phyloP scores from a whole-genome alignment of 2,797 vertebrate species.

The Eulemur mongoz region DNA sequence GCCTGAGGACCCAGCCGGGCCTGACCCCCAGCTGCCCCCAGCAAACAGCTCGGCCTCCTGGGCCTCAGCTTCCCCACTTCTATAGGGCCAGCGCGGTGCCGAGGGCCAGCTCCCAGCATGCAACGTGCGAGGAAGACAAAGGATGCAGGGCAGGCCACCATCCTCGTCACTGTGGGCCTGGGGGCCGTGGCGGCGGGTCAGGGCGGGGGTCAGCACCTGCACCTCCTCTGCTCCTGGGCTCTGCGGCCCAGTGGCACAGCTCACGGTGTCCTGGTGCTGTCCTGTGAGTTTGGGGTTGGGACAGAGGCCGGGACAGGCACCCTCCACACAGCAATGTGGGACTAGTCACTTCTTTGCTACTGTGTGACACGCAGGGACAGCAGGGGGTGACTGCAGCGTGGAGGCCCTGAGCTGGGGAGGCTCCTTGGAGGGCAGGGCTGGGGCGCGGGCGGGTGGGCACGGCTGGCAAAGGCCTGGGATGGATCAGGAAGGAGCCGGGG shows the following conservation, averaged over 20 bases:
- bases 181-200: neutral
- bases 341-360: neutral
- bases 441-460: no score
- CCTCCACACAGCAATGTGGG: neutral
- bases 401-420: no score
- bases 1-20: neutral
- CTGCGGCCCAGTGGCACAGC: fast-evolving
- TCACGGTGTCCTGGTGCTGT: neutral
- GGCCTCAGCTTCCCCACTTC: neutral
- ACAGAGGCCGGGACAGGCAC: neutral
- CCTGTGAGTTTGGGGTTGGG: neutral
- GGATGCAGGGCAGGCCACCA: neutral
- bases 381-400: neutral
- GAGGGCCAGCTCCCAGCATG: neutral
- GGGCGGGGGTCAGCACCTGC: no score
- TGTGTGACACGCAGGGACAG: neutral
- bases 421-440: no score
- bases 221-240: neutral
- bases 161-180: neutral
- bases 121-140: neutral
- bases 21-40: neutral
- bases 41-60: neutral
- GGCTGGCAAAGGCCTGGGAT: no score
- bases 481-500: no score
- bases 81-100: fast-evolving